Conservation (phyloP, 2,797 vertebrate genomes). For the Lithobates sylvaticus region DNA sequence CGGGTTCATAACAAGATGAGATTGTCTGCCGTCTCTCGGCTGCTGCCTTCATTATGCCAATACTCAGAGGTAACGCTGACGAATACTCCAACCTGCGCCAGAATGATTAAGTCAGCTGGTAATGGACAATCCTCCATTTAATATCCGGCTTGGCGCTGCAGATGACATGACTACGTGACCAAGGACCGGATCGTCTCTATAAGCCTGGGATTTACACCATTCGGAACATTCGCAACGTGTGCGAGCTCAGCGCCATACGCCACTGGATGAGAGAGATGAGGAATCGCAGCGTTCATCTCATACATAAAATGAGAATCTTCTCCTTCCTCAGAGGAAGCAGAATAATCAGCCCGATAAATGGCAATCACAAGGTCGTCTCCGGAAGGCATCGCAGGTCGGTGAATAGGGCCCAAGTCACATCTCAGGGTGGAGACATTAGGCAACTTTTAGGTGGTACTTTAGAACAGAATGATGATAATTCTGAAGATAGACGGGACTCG, state of each 20-base stretch:
- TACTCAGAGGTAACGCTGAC: constrained; percentile 28
- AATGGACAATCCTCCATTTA: constrained; percentile 44
- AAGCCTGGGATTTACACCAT: constrained; percentile 6
- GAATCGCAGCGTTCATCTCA: background rate
- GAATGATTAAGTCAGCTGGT: constrained; percentile 21
- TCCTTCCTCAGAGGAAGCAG: no score
- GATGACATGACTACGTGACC: constrained; percentile 25
- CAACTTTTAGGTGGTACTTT: no score
- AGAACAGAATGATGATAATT: no score
- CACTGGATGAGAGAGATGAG: no score
- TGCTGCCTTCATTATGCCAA: constrained; percentile 9
- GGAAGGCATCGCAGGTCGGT: no score
- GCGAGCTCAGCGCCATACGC: no score
- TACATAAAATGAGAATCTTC: background rate
- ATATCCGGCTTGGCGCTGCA: constrained; percentile 27
- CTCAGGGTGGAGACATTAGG: no score
- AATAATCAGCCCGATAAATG: background rate
- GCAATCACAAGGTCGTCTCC: background rate
- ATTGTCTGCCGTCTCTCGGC: background rate
- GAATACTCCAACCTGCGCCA: constrained; percentile 26
- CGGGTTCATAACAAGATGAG: constrained; percentile 7
- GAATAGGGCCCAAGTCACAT: no score
- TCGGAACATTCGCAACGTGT: background rate
- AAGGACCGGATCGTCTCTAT: constrained; percentile 12
- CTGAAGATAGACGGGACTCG: no score